A percentile compares a stretch with the other conserved stretches of the same genome.
These are phyloP conservation scores for Oligia strigilis DNA, from an alignment of 2,888 invertebrate species.

Conservation along the genomic window DNA sequence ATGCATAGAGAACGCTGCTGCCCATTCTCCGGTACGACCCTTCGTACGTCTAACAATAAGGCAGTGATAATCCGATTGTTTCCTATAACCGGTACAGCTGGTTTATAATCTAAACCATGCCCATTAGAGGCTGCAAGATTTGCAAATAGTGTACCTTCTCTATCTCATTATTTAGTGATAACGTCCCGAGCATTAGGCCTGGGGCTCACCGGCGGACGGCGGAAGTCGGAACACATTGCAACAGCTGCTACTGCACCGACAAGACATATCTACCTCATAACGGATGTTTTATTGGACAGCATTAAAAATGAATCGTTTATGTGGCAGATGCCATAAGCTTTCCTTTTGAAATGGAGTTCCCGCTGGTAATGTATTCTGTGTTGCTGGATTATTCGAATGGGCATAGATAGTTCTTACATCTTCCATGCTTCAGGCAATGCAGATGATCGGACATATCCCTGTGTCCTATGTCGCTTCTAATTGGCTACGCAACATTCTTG, in stretches of 20 bases:
- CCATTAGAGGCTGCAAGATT: neutral
- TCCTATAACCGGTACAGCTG: neutral
- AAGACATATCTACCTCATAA: conserved; percentile 57
- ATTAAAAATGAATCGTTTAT: conserved; percentile 58
- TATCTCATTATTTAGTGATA: conserved; percentile 11
- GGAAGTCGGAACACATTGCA: conserved; percentile 29
- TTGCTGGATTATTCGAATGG: neutral
- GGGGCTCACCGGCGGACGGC: conserved; percentile 21
- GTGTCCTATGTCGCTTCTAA: neutral
- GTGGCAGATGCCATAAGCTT: conserved; percentile 39
- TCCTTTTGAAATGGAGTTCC: conserved; percentile 1
- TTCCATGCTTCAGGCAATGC: neutral
- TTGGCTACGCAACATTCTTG: neutral
- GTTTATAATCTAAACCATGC: neutral
- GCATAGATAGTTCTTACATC: neutral
- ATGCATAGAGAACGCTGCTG: too few relatives aligned
- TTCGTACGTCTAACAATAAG: neutral
- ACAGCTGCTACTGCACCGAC: conserved; percentile 59
- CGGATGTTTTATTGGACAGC: conserved; percentile 60
- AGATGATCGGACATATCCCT: neutral
- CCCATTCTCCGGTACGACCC: too few relatives aligned
- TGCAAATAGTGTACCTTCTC: conserved; percentile 27
- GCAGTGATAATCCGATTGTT: neutral
- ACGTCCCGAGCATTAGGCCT: conserved; percentile 8
- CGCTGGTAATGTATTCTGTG: neutral